Evolutionary conservation across 1,140 invertebrate species (phyloP), one percentile per base, ranked within the genome.

Genomic region (Diprion similis): DNA sequence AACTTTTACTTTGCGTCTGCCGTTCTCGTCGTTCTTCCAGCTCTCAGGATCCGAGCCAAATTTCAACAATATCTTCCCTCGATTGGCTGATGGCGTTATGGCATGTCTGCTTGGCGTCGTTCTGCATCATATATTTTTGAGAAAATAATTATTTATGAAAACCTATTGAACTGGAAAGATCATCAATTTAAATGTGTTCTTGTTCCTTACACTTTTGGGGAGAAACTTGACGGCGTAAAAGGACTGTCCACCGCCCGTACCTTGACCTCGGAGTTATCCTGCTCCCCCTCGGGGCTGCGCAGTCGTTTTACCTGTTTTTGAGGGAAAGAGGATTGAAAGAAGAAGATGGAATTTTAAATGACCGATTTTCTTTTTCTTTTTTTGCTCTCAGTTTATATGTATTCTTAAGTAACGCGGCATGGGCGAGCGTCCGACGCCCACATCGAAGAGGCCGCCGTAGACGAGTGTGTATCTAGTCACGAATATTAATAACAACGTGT

Each of bases 401-500:
- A 65, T n/a, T 65, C 59, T 18, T 15, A 65, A 7, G 1, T 7
- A n/a, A n/a, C 24, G 24, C 24, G 24, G 15, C 8, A 65, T 65
- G 15, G 15, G 18, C 59, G 59, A 65, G 59, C 59, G 18, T 18
- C 2, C 6, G 8, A 15, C 8, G 18, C 67, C 18, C 67, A 68
- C 67, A 19, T 68, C 73, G 48, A 77, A 78, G 78, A 82, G 86
- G 89, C 88, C 88, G 88, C 90, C 90, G 91, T 92, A 93, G 92
- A 94, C 92, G 93, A 94, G 93, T 94, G 93, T 93, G 92, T 92
- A 94, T 94, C 93, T 94, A 94, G 93, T 94, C 93, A 94, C 91
- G 91, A 89, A 83, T 72, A 74, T 73, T 67, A 78, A 81, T 81
- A 79, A 70, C 79, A 81, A 91, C 92, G 92, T 92, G 91, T 89